These are phyloP conservation scores for Trididemnum nubilum DNA, from an alignment of 23 tunicate genomes.

Conservation along the genomic window DNA sequence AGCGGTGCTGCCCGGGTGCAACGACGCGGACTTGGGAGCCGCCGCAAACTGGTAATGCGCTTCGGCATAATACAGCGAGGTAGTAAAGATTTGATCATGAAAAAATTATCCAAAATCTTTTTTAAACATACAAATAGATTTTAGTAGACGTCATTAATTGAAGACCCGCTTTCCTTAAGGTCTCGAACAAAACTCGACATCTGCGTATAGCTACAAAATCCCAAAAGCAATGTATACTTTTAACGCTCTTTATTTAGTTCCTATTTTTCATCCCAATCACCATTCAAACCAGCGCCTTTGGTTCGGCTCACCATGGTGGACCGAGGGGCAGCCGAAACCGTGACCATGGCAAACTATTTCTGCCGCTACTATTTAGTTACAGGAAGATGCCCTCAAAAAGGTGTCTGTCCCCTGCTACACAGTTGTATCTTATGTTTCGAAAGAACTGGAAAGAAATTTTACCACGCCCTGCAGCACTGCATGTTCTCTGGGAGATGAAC, in stretches of 20 bases:
- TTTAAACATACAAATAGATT: too few species aligned
- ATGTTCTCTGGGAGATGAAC: background rate
- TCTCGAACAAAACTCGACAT: too few species aligned
- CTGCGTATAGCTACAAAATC: too few species aligned
- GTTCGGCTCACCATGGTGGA: conserved; percentile 1
- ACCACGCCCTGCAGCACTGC: background rate
- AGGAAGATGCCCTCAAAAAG: conserved; percentile 21
- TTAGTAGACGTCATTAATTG: too few species aligned
- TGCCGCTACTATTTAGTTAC: background rate
- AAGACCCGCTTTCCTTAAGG: too few species aligned
- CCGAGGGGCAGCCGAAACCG: conserved; percentile 3
- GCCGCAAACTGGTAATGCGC: too few species aligned
- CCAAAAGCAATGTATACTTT: too few species aligned
- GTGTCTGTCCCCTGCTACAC: background rate
- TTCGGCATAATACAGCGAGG: too few species aligned
- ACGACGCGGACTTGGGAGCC: too few species aligned
- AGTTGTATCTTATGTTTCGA: conserved; percentile 11
- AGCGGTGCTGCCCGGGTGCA: too few species aligned
- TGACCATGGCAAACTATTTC: conserved; percentile 6
- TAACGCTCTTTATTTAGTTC: background rate
- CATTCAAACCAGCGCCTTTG: background rate
- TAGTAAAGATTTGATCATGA: too few species aligned
- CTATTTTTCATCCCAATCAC: background rate
- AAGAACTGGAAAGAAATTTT: conserved; percentile 9
- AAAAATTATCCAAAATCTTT: too few species aligned